Percentiles rank a stretch among this genome's conserved stretches.
Evolutionary conservation across 1,140 invertebrate species (phyloP).

Genomic region (Psilanteris sp.): DNA sequence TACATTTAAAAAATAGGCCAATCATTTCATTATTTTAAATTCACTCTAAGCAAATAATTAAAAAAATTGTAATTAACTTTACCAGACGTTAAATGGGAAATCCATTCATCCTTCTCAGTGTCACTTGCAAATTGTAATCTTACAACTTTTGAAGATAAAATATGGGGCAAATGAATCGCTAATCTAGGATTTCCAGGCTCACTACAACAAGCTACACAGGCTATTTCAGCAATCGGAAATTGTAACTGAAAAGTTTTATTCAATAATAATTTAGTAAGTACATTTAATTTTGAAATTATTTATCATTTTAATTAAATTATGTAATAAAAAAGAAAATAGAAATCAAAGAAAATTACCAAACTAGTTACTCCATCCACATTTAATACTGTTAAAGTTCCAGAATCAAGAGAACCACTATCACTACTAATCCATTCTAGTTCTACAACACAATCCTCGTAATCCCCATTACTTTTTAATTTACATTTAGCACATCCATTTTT

Average conservation of each 20-base stretch:
- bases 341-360: conserved; percentile 80
- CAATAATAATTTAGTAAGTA: too few relatives aligned
- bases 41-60: too few relatives aligned
- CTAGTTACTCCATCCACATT: conserved; percentile 87
- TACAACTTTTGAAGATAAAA: conserved; percentile 80
- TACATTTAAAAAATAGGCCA: too few relatives aligned
- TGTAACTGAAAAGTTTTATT: conserved; percentile 81
- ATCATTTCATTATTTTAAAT: too few relatives aligned
- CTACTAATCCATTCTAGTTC: conserved; percentile 90
- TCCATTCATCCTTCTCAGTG: conserved; percentile 92
- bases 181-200: conserved; percentile 88
- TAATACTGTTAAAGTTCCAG: conserved; percentile 87
- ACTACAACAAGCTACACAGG: conserved; percentile 86
- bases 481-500: conserved; percentile 88
- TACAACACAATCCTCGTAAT: conserved; percentile 87
- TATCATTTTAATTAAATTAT: not conserved
- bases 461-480: conserved; percentile 82
- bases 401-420: conserved; percentile 81
- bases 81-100: conserved; percentile 86
- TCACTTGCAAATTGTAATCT: conserved; percentile 88
- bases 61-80: not conserved
- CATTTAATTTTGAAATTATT: too few relatives aligned
- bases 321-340: conserved; percentile 1
- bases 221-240: conserved; percentile 85
- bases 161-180: conserved; percentile 85